phyloP scores from a whole-genome alignment of 2,797 vertebrate species.

The Podarcis siculus region DNA sequence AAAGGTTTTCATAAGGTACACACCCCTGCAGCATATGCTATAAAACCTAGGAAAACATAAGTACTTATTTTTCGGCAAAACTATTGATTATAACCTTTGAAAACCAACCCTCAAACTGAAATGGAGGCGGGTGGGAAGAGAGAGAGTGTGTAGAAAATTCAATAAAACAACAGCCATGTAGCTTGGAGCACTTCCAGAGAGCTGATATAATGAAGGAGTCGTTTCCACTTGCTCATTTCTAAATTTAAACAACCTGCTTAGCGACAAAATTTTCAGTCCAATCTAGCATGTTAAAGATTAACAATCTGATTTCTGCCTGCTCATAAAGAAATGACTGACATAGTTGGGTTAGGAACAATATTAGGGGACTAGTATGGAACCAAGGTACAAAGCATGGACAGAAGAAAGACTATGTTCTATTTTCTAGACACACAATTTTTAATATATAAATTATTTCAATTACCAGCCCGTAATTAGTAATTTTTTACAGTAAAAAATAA shows the following conservation, averaged over 20 bases:
- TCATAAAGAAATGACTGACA: neutral
- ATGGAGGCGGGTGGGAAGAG: neutral
- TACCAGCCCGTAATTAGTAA: neutral
- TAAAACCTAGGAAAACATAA: neutral
- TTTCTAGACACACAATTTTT: neutral
- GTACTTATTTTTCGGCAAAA: slow-evolving; percentile 1
- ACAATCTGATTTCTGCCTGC: slow-evolving; percentile 6
- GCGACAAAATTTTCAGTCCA: neutral
- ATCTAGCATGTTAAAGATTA: slow-evolving; percentile 16
- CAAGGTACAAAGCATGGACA: neutral
- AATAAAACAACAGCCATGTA: slow-evolving; percentile 14
- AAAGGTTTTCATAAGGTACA: neutral
- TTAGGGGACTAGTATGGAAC: slow-evolving; percentile 1
- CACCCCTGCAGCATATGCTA: neutral
- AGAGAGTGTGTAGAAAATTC: neutral
- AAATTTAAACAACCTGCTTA: neutral
- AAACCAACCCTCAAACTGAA: neutral
- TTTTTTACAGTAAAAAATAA: neutral
- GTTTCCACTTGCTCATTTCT: neutral
- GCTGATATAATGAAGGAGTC: neutral
- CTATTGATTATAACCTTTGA: neutral
- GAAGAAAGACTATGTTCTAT: neutral
- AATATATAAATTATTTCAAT: neutral
- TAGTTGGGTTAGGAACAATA: neutral
- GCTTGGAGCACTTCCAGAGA: neutral